phyloP scores from a whole-genome alignment of 2,113 vertebrate genomes.

The Perca schrenkii region DNA sequence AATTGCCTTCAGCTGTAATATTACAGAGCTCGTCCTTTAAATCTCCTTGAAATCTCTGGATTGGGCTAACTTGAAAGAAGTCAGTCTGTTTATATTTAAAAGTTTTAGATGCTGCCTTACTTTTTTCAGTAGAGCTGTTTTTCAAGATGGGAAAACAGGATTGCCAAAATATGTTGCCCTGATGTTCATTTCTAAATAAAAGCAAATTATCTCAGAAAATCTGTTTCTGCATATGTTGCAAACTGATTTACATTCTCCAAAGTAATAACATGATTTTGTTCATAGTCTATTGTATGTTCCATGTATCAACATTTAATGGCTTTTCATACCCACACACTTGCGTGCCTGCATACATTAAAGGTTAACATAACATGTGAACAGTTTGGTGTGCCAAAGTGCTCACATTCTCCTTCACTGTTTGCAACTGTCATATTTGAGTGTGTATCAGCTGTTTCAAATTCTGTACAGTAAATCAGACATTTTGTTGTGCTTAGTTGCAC shows the following conservation, averaged over 20 bases:
- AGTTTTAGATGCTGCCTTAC: not conserved
- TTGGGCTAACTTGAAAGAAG: not conserved
- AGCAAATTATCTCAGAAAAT: not conserved
- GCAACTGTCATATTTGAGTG: not conserved
- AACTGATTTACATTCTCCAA: not conserved
- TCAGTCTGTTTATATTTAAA: not conserved
- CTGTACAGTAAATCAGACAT: too few relatives aligned
- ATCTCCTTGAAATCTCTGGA: not conserved
- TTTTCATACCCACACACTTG: not conserved
- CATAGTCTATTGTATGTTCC: not conserved
- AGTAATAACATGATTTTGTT: not conserved
- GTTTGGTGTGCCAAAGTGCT: not conserved
- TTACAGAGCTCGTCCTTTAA: not conserved
- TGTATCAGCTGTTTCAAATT: not conserved
- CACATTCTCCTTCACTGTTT: not conserved
- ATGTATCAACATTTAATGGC: not conserved
- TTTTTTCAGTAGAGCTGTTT: not conserved
- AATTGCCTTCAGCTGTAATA: not conserved
- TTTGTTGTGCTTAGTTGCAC: not conserved
- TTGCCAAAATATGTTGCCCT: not conserved
- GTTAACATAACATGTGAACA: not conserved
- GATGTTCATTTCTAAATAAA: not conserved
- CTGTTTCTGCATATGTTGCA: not conserved
- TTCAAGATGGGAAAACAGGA: not conserved
- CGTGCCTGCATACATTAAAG: not conserved